Evolutionary conservation across 2,797 vertebrate species (phyloP), one percentile per base, ranked within the genome.

Genomic region (Epinephelus malabaricus): DNA sequence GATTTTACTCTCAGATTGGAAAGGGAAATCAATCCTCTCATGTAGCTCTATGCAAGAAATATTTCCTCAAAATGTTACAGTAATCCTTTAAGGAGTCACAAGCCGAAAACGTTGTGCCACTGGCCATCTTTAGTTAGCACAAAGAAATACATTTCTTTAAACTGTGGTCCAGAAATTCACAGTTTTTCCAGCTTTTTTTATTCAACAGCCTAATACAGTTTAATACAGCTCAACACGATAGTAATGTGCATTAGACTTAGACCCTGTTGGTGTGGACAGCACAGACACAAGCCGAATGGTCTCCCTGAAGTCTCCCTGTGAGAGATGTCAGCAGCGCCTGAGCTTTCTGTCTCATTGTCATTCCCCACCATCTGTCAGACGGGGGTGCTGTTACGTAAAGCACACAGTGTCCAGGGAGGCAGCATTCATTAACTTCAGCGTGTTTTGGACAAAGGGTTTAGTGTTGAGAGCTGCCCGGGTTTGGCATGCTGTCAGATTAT

Each of bases 321-420:
- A 30, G 64, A 65, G 78, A 74, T 69, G 64, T 25, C 50, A 38
- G 43, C 34, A n/a, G 15, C 51, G 64, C 60, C 47, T 59, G 50
- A 55, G 34, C 45, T 59, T 8, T 21, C 82, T 19, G 3, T 21
- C 85, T 90, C 66, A 86, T 92, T 87, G 77, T 90, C 62, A 90
- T 88, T 91, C 88, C 51, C 50, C 72, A 13, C 89, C 74, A 73
- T 66, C 68, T 63, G 71, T 85, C 85, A 67, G 74, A 78, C 1
- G 70, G 85, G 11, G 69, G 68, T 65, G 81, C 78, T 66, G 84
- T 93, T 92, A 90, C 2, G n/a, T 90, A 89, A 70, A 90, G 25
- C 27, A 1, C 21, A 50, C 55, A 50, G 40, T 60, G 76, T 73
- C 38, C 17, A 3, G 56, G 50, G 49, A 76, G 72, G 55, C 51